Percentiles rank a stretch among this genome's conserved stretches.
Conservation (phyloP, 2,113 vertebrate genomes). For the Grantiella picta region DNA sequence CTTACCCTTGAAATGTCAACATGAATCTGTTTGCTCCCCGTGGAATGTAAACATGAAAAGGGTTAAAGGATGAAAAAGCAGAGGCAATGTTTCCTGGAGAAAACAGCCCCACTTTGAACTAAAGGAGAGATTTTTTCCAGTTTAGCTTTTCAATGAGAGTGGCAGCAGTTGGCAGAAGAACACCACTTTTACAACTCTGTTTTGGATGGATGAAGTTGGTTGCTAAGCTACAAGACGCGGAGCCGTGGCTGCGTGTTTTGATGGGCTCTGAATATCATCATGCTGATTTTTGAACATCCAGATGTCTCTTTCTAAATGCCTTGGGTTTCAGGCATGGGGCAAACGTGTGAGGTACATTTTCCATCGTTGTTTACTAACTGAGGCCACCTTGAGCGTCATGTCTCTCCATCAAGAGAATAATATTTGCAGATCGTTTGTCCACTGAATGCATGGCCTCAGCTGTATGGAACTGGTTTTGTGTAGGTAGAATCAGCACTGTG, state of each 20-base stretch:
- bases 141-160: conserved; percentile 67
- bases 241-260: conserved; percentile 68
- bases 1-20: conserved; percentile 28
- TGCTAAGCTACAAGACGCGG: conserved; percentile 74
- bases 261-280: conserved; percentile 67
- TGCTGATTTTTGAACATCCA: conserved; percentile 60
- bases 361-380: conserved; percentile 60
- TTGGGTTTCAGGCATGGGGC: conserved; percentile 56
- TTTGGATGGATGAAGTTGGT: conserved; percentile 72
- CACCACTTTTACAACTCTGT: conserved; percentile 76
- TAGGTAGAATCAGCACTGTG: neutral
- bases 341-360: conserved; percentile 69
- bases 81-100: neutral
- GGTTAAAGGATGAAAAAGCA: conserved; percentile 47
- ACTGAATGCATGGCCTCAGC: neutral
- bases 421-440: conserved; percentile 62
- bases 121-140: conserved; percentile 38
- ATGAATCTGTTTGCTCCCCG: neutral
- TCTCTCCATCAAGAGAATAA: conserved; percentile 47
- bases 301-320: conserved; percentile 68
- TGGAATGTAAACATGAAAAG: conserved; percentile 45
- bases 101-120: conserved; percentile 38
- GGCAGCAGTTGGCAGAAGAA: conserved; percentile 57
- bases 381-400: conserved; percentile 54
- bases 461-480: neutral